Evolutionary conservation across 2,888 invertebrate species (phyloP).

Genomic region (Tenthredo scrophulariae): DNA sequence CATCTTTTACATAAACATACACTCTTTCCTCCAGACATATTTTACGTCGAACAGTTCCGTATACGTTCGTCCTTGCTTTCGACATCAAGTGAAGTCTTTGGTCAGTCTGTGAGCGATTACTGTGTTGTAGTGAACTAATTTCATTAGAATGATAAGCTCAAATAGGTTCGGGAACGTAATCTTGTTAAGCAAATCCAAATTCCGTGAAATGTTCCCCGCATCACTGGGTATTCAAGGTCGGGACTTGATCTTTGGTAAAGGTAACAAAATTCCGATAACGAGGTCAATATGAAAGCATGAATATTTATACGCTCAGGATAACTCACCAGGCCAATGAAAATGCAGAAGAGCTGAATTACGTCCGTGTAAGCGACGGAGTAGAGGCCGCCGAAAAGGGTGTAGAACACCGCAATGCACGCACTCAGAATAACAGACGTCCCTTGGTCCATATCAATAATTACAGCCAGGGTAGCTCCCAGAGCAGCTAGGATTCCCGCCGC

Average conservation of each 20-base stretch:
- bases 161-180: slow-evolving; percentile 6
- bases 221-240: slow-evolving; percentile 10
- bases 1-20: no score
- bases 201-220: slow-evolving; percentile 6
- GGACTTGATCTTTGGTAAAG: neutral
- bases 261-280: neutral
- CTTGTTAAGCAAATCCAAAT: slow-evolving; percentile 48
- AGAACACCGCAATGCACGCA: slow-evolving; percentile 97
- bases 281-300: neutral
- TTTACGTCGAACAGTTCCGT: neutral
- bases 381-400: slow-evolving; percentile 98
- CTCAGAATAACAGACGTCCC: slow-evolving; percentile 95
- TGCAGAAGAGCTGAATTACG: slow-evolving; percentile 98
- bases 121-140: slow-evolving; percentile 16
- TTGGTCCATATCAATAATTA: slow-evolving; percentile 98
- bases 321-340: slow-evolving; percentile 93
- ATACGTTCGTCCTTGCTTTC: neutral
- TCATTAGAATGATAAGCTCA: slow-evolving; percentile 17
- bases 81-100: slow-evolving; percentile 13
- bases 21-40: no score
- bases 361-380: slow-evolving; percentile 99
- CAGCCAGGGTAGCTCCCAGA: slow-evolving; percentile 96
- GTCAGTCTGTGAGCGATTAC: slow-evolving; percentile 2
- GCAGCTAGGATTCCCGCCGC: slow-evolving; percentile 98
- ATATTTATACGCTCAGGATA: neutral